Evolutionary conservation across 2,888 invertebrate species (phyloP).

Genomic region (Cremastobaeus sp.): DNA sequence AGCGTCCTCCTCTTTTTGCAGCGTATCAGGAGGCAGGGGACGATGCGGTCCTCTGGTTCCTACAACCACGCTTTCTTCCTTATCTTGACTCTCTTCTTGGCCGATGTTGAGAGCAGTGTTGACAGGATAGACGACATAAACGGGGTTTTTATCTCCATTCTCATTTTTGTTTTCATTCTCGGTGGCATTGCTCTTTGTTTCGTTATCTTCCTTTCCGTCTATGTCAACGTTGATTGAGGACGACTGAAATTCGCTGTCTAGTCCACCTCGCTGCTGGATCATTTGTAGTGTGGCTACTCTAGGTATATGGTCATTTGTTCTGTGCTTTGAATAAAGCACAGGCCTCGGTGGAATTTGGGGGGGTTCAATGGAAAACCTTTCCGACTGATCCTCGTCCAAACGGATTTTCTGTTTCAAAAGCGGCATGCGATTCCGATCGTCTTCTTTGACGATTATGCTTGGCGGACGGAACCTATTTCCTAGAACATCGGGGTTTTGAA

Average conservation of each 20-base stretch:
- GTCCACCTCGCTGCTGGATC: conserved; percentile 80
- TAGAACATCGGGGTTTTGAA: conserved; percentile 60
- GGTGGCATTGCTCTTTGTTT: conserved; percentile 55
- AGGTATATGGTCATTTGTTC: conserved; percentile 78
- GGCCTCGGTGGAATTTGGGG: conserved; percentile 78
- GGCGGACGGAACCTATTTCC: conserved; percentile 66
- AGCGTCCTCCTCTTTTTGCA: conserved; percentile 67
- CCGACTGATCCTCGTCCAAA: conserved; percentile 71
- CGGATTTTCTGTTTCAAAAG: conserved; percentile 64
- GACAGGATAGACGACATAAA: conserved; percentile 82
- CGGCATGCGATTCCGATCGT: conserved; percentile 36
- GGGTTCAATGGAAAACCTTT: conserved; percentile 73
- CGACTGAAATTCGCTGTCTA: conserved; percentile 72
- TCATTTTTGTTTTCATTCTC: conserved; percentile 61
- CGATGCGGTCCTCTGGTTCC: conserved; percentile 80
- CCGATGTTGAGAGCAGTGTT: conserved; percentile 80
- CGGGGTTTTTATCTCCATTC: conserved; percentile 70
- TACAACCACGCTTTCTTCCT: conserved; percentile 80
- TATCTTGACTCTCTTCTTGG: conserved; percentile 77
- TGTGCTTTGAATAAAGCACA: conserved; percentile 76
- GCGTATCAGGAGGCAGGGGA: conserved; percentile 77
- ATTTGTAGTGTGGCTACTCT: conserved; percentile 84
- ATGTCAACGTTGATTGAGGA: conserved; percentile 75
- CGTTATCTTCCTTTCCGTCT: conserved; percentile 45
- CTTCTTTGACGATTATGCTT: conserved; percentile 23